A percentile compares a stretch with the other conserved stretches of the same genome.
Conservation (phyloP, 2,888 invertebrate genomes). For the Anoplius nigerrimus region DNA sequence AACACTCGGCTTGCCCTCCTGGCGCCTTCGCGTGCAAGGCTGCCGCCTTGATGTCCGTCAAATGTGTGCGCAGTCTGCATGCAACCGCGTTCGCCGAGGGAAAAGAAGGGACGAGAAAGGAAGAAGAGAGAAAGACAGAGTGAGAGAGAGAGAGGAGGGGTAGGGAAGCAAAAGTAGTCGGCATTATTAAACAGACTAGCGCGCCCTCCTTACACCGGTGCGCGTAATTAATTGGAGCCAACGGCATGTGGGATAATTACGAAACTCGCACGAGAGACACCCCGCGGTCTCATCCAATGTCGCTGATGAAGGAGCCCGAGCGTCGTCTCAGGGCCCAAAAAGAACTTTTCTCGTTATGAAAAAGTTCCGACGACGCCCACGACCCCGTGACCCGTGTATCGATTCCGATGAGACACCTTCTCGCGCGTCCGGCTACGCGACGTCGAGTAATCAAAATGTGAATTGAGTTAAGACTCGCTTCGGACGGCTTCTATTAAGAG, state of each 20-base stretch:
- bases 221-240: conserved; percentile 59
- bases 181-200: conserved; percentile 50
- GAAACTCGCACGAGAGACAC: conserved; percentile 44
- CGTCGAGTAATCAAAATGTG: no score
- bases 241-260: conserved; percentile 54
- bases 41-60: not conserved
- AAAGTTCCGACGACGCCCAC: conserved; percentile 4
- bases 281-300: conserved; percentile 20
- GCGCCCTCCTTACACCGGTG: conserved; percentile 38
- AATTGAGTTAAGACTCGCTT: no score
- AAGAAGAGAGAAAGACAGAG: conserved; percentile 4
- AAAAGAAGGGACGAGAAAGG: not conserved
- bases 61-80: not conserved
- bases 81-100: not conserved
- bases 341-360: conserved; percentile 21
- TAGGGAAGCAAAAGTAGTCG: conserved; percentile 16
- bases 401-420: conserved; percentile 4
- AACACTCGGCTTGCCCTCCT: not conserved
- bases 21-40: no score
- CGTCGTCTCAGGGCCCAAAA: conserved; percentile 7
- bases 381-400: conserved; percentile 16
- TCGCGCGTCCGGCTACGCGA: not conserved
- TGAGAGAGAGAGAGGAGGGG: conserved; percentile 13
- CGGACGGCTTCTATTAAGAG: no score
- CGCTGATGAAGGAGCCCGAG: conserved; percentile 38